Percentiles rank a stretch among this genome's conserved stretches.
Conservation (phyloP, 23 tunicate genomes). For the Ascidia mentula region DNA sequence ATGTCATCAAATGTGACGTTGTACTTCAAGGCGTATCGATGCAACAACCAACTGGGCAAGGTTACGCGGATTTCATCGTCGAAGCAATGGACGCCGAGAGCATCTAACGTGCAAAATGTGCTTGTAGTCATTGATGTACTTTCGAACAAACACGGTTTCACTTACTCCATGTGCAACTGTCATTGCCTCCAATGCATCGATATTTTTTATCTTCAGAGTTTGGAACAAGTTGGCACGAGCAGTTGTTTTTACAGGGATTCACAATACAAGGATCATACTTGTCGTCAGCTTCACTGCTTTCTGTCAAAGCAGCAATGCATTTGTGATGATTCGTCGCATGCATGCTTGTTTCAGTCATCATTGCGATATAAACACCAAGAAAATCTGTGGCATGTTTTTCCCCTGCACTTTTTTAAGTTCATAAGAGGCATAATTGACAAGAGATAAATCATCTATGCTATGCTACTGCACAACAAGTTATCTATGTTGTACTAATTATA, state of each 20-base stretch:
- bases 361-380: too few species aligned
- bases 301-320: too few species aligned
- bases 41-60: not conserved
- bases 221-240: not conserved
- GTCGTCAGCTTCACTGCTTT: not conserved
- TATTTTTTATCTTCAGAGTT: not conserved
- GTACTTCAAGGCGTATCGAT: not conserved
- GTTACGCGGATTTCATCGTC: not conserved
- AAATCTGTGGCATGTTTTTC: too few species aligned
- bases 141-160: not conserved
- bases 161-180: slow-evolving; percentile 4
- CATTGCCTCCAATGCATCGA: not conserved
- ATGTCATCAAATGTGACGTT: not conserved
- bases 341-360: too few species aligned
- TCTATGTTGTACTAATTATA: too few species aligned
- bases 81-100: not conserved
- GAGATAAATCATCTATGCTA: too few species aligned
- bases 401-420: not conserved
- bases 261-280: not conserved
- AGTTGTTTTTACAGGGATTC: not conserved
- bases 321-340: too few species aligned
- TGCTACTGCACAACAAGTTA: not conserved
- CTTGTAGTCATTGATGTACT: not conserved
- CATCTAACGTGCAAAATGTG: not conserved
- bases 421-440: not conserved